A percentile compares a stretch with the other conserved stretches of the same genome.
Evolutionary conservation across 2,888 invertebrate species (phyloP).

Genomic region (Apeira syringaria): DNA sequence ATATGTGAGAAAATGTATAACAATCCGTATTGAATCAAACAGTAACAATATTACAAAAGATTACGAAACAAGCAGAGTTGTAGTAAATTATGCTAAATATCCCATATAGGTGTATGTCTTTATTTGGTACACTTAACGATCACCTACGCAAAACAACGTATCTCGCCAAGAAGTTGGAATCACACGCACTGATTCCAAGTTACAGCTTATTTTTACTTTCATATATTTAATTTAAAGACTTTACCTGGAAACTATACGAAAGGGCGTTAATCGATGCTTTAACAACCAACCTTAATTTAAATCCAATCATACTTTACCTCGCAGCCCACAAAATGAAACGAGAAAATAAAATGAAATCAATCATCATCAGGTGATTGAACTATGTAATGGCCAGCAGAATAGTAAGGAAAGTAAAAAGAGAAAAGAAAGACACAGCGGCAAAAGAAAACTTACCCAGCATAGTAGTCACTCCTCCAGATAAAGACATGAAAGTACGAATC

Average conservation of each 20-base stretch:
- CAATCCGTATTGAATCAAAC: conserved; percentile 19
- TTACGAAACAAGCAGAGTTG: conserved; percentile 34
- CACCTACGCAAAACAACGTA: conserved; percentile 33
- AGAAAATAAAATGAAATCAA: conserved; percentile 44
- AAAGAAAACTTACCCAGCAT: conserved; percentile 58
- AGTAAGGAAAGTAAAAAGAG: conserved; percentile 89
- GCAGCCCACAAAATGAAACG: conserved; percentile 37
- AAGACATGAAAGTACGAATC: conserved; percentile 69
- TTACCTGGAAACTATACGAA: conserved; percentile 47
- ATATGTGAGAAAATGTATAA: conserved; percentile 23
- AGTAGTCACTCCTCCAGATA: conserved; percentile 63
- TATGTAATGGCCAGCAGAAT: conserved; percentile 88
- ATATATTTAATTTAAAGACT: conserved; percentile 6
- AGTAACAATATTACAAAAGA: conserved; percentile 27
- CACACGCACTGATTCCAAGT: neutral
- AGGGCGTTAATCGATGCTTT: conserved; percentile 30
- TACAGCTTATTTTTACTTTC: conserved; percentile 5
- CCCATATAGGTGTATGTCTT: conserved; percentile 18
- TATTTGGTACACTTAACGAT: conserved; percentile 38
- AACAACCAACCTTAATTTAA: conserved; percentile 24
- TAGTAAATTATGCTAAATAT: conserved; percentile 35
- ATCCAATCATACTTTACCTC: conserved; percentile 26
- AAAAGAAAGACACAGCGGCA: conserved; percentile 70
- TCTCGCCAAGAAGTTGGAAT: conserved; percentile 5
- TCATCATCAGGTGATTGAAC: conserved; percentile 63